Evolutionary conservation across 2,888 invertebrate genomes (phyloP), one percentile per base, ranked within the genome.

Genomic region (Craniophora ligustri): DNA sequence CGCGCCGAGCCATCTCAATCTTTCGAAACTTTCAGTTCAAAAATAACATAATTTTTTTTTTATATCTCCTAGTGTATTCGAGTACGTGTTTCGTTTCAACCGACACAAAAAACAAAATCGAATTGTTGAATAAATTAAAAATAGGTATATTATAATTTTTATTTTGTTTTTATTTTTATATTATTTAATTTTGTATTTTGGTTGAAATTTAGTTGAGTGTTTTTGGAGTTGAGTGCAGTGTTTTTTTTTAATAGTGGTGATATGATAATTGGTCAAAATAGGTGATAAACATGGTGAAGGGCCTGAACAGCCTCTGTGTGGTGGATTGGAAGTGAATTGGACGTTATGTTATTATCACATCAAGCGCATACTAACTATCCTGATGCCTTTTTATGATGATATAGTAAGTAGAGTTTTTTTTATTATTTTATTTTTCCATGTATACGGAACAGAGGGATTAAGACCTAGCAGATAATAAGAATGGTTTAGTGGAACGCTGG

Each of bases 331-430:
- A 61, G 71, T 90, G 50, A 92, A 92, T 56, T 84, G 86, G 86
- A 92, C 92, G 84, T 80, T 91, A 92, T 92, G 92, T 72, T 87
- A 84, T 56, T 83, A 81, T 51, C 83, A 90, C 44, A 81, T 91
- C 67, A 84, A 84, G 76, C 81, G 83, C 67, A 80, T 89, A 58
- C 60, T 91, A 48, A 78, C 84, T 54, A 82, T 89, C 83, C 88
- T 90, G 63, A 92, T 93, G 92, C 90, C 92, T 79, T 84, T 84
- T 86, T 91, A 92, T 87, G 88, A 92, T 91, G 89, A 89, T 72
- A 86, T 88, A 84, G 92, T 92, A 67, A 91, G 92, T 82, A 38
- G 0, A 21, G 0, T 3, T 1, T 26, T 56, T 44, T 28, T 45
- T 18, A 0, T 16, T 16, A n/a, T 28, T 26, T 26, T 16, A 26